phyloP scores from a whole-genome alignment of 2,888 invertebrate species.

The Psococerastis gibbosa region DNA sequence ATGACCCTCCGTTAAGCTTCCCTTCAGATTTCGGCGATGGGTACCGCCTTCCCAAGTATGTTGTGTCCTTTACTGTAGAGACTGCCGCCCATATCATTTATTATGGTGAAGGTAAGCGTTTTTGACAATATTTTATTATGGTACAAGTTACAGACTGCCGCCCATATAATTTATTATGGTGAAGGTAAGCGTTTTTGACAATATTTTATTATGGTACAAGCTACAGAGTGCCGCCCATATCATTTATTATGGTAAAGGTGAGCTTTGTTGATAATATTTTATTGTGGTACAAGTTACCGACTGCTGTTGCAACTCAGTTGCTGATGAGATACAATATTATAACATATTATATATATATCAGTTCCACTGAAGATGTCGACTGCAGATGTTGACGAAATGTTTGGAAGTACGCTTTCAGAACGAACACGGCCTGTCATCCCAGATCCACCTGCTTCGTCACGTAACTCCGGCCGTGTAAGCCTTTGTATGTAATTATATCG shows the following conservation, averaged over 20 bases:
- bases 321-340: too few relatives aligned
- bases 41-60: constrained; percentile 42
- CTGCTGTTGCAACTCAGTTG: too few relatives aligned
- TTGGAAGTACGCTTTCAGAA: too few relatives aligned
- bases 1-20: constrained; percentile 32
- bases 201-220: too few relatives aligned
- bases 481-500: too few relatives aligned
- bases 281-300: too few relatives aligned
- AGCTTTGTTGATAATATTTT: constrained; percentile 17
- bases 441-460: too few relatives aligned
- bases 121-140: background rate
- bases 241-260: constrained; percentile 44
- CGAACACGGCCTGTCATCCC: too few relatives aligned
- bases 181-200: constrained; percentile 31
- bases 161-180: constrained; percentile 40
- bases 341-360: too few relatives aligned
- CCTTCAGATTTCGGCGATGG: constrained; percentile 33
- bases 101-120: constrained; percentile 40
- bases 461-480: too few relatives aligned
- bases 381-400: too few relatives aligned
- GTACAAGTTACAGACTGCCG: constrained; percentile 38
- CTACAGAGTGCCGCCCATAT: constrained; percentile 38
- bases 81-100: constrained; percentile 38
- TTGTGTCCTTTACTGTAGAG: constrained; percentile 39
- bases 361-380: too few relatives aligned